Evolutionary conservation across 2,888 invertebrate genomes (phyloP), one percentile per base, ranked within the genome.

Genomic region (Lepidocyrtinus sp.): DNA sequence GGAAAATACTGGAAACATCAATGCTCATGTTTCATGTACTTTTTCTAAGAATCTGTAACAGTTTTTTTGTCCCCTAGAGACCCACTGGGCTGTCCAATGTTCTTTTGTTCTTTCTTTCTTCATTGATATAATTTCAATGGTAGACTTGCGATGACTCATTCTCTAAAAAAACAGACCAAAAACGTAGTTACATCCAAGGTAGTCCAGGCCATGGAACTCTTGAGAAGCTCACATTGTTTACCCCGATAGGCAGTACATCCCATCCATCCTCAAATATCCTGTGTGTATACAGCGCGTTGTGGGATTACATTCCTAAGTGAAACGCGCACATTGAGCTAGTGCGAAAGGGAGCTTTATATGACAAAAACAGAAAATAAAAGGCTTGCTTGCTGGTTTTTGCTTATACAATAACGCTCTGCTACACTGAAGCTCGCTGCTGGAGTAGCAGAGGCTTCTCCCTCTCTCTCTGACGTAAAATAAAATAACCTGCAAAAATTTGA

Each of bases 181-280:
- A 17, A 50, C 50, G 50, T 50, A 50, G 50, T 50, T 50, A 50
- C 5, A 12, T 36, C 36, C 50, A 50, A 50, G 50, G 50, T 50
- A 50, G 50, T 12, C 15, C 50, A 50, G 50, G 50, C 50, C 50
- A 50, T 50, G 50, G 50, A 50, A 50, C 50, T 50, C 50, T 50
- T 50, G 2, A 50, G 50, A 36, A 12, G 36, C 36, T 15, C 50
- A 12, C 2, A 50, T 50, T 50, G 50, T 50, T 50, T 50, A 50
- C 50, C 15, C 17, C 50, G 15, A 50, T 50, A 50, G 2, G 50
- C 50, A 15, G 17, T 50, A 50, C 50, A 36, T 36, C 12, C 50
- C 2, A 12, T 12, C 50, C 50, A 50, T 50, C 50, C 2, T n/a
- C n/a, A 2, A 17, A 50, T 50, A 50, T 50, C 50, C 50, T 50